phyloP scores from a whole-genome alignment of 2,888 invertebrate species.

The Tromatobia lineatoria region DNA sequence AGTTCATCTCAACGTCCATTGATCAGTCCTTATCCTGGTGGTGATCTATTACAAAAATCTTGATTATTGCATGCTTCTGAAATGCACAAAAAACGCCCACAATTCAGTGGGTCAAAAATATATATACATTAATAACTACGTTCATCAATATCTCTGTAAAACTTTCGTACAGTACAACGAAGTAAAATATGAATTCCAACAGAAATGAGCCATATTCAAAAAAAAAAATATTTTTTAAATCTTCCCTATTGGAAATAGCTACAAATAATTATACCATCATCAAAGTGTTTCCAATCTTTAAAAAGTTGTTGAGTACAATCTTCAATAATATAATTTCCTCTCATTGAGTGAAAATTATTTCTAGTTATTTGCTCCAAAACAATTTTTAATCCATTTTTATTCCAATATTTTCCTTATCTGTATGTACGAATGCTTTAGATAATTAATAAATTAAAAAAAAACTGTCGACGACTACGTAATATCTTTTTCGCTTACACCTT shows the following conservation, averaged over 20 bases:
- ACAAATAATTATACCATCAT: too few species aligned
- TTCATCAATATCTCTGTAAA: constrained; percentile 44
- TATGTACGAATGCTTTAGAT: background rate
- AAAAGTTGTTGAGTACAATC: too few species aligned
- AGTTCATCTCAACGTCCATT: constrained; percentile 80
- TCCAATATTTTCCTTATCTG: too few species aligned
- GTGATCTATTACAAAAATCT: constrained; percentile 81
- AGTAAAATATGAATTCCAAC: background rate
- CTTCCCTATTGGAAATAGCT: too few species aligned
- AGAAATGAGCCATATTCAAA: background rate
- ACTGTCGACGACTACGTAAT: constrained; percentile 40
- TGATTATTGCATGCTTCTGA: constrained; percentile 72
- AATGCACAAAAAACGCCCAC: background rate
- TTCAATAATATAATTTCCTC: too few species aligned
- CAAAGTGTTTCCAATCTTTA: too few species aligned
- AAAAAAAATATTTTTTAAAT: too few species aligned
- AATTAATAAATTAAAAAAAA: constrained; percentile 6
- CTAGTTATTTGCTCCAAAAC: background rate
- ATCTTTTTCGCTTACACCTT: constrained; percentile 44
- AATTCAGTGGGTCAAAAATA: background rate
- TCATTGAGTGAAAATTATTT: too few species aligned
- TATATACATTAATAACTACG: constrained; percentile 23
- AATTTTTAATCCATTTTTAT: too few species aligned
- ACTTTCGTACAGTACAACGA: constrained; percentile 14
- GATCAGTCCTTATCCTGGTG: constrained; percentile 77